Evolutionary conservation across 2,888 invertebrate genomes (phyloP), one percentile per base, ranked within the genome.

Genomic region (Podotricha telesiphe): DNA sequence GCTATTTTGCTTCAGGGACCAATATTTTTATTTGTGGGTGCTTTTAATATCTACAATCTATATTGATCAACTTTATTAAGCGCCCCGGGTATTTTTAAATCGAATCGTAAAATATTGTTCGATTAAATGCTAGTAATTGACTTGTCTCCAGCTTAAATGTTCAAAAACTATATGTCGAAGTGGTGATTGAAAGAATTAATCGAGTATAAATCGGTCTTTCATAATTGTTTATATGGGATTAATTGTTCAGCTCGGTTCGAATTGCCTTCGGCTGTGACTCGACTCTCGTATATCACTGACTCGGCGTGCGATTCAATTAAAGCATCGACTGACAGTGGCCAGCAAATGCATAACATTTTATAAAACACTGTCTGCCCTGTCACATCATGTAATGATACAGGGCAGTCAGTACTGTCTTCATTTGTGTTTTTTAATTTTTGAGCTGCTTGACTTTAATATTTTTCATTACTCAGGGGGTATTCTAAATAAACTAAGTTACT

Each of bases 291-390:
- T 84, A 88, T 89, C 86, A 88, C 81, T 75, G 78, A 73, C 66
- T 79, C 82, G 87, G 86, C 83, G 83, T 77, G 82, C 80, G 81
- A 88, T 91, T 91, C 88, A 91, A 91, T 91, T 90, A 88, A 86
- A 86, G 77, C 78, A 77, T 75, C 78, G 78, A 81, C 84, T 83
- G 87, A 87, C 86, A 83, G 82, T 77, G 79, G 74, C 80, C 80
- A 78, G 78, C 79, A 78, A 79, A 82, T 75, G 79, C 76, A 79
- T 79, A 80, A 78, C 79, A 76, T 74, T 76, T 77, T 74, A 50
- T 65, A 65, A 66, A 72, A 68, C 75, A 75, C 67, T 65, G 64
- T 56, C 68, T 74, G 69, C 45, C 69, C 71, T 70, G 76, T 71
- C 76, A 73, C 73, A 74, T 72, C 75, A 69, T 58, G 70, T 76